A percentile compares a stretch with the other conserved stretches of the same genome.
Evolutionary conservation across 2,113 vertebrate species (phyloP).

Genomic region (Ariopsis seemanni): DNA sequence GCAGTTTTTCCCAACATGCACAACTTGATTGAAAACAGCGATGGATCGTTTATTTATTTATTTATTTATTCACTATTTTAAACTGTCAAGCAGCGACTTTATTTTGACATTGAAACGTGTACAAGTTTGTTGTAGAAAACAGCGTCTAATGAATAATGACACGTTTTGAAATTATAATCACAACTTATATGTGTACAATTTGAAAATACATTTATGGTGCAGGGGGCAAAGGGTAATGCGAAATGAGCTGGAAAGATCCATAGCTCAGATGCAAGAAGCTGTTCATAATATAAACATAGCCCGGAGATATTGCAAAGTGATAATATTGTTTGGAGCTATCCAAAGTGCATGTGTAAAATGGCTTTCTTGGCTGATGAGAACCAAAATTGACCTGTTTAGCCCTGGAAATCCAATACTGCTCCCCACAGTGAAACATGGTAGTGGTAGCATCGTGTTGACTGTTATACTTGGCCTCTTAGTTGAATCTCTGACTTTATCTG

Average conservation of each 20-base stretch:
- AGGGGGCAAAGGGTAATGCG: background rate
- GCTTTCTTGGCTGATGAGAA: background rate
- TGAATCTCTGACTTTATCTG: background rate
- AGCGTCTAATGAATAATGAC: background rate
- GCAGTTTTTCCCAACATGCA: background rate
- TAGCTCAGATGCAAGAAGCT: background rate
- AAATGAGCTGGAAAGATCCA: background rate
- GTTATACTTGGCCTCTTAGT: background rate
- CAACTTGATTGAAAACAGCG: background rate
- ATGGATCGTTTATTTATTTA: constrained; percentile 2
- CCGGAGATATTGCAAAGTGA: background rate
- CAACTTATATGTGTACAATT: too few species aligned
- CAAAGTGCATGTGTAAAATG: background rate
- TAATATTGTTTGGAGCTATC: background rate
- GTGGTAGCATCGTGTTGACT: background rate
- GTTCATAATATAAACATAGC: background rate
- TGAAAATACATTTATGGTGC: background rate
- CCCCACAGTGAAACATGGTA: background rate
- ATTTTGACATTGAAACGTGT: background rate
- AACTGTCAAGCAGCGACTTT: background rate
- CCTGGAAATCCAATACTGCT: background rate
- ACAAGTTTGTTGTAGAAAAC: background rate
- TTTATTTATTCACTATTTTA: background rate
- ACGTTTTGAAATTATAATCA: background rate
- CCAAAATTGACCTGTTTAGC: background rate